Evolutionary conservation across 2,888 invertebrate species (phyloP), one percentile per base, ranked within the genome.

Genomic region (Mesoligia furuncula): DNA sequence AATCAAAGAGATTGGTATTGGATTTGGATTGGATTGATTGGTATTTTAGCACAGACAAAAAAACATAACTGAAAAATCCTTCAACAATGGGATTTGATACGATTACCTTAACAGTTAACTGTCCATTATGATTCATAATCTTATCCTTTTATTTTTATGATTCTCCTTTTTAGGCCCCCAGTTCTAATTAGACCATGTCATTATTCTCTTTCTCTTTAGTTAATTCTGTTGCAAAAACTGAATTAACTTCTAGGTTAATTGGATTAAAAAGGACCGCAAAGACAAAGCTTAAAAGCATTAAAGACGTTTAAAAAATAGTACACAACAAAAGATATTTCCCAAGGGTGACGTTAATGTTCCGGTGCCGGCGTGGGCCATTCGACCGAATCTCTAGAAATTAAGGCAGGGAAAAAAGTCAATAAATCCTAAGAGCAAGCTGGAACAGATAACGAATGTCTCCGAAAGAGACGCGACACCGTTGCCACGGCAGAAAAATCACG

Each of bases 311-410:
- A 93, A 94, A 93, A 95, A 93, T 93, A 94, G 93, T 93, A 94
- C 93, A 93, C 94, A 93, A 93, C 92, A 93, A 94, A 93, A 92
- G 94, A 94, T 95, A 96, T 96, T 96, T 96, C 96, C 96, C 96
- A 87, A 81, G 95, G 94, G 96, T 89, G 88, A 93, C 95, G 93
- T 96, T 95, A 95, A 95, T 94, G 95, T 95, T 94, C 95, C 95
- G 95, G 93, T 95, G 92, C 94, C 92, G 90, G 95, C 93, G 92
- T 94, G 92, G 93, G 94, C 95, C 94, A 95, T 95, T 96, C 94
- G 95, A 95, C 95, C 95, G 95, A 95, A 96, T 96, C 96, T 96
- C 94, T 94, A 93, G 94, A 95, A 96, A 96, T 96, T 95, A 96
- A 95, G 93, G 93, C 94, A 93, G 90, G 93, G 92, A 94, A 95